Conservation (phyloP, 2,888 invertebrate species). For the Cyclophora albipunctata region DNA sequence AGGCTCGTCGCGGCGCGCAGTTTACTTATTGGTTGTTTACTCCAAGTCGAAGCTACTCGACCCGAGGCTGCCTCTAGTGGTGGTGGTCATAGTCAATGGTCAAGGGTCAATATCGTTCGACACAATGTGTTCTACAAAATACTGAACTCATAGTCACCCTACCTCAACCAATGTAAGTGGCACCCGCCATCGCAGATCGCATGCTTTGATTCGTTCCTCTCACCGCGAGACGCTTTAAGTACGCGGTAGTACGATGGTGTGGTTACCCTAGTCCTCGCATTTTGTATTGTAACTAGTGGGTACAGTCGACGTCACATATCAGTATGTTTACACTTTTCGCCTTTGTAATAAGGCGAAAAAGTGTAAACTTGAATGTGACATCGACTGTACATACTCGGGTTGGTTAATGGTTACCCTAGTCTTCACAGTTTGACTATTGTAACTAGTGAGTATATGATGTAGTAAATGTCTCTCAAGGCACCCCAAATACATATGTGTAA, state of each 20-base stretch:
- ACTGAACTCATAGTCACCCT: conserved; percentile 2
- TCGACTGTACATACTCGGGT: conserved; percentile 17
- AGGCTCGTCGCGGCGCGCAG: too few relatives aligned
- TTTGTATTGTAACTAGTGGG: conserved; percentile 4
- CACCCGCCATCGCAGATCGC: conserved; percentile 32
- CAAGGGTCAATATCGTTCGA: too few relatives aligned
- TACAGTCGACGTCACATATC: background rate
- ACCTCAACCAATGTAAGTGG: conserved; percentile 25
- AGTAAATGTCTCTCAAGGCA: conserved; percentile 28
- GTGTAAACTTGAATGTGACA: too few relatives aligned
- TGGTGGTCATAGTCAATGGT: too few relatives aligned
- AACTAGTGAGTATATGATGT: conserved; percentile 6
- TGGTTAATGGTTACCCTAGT: conserved; percentile 29
- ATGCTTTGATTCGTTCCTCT: conserved; percentile 34
- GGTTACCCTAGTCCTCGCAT: conserved; percentile 25
- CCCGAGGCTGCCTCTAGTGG: too few relatives aligned
- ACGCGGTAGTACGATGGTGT: conserved; percentile 18
- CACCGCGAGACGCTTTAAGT: conserved; percentile 22
- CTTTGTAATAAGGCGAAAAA: too few relatives aligned
- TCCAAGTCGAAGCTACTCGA: too few relatives aligned
- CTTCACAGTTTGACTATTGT: background rate
- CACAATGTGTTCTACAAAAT: too few relatives aligned
- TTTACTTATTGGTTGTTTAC: too few relatives aligned
- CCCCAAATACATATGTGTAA: conserved; percentile 3
- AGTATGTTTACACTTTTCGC: too few relatives aligned